Conservation (phyloP, 2,888 invertebrate species). For the Oxytorus armatus region DNA sequence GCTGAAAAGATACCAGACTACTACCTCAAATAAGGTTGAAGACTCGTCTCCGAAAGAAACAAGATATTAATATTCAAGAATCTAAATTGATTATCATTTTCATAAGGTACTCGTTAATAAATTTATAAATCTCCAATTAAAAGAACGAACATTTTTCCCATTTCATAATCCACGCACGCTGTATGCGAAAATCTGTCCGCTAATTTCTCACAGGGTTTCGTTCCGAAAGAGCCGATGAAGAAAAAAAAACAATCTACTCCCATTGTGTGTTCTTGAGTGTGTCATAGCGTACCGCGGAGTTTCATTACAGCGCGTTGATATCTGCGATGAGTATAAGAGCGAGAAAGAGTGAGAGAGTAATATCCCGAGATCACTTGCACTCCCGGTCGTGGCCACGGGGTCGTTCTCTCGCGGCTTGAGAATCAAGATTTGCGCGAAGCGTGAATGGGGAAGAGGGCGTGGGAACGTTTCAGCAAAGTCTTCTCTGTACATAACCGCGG, state of each 20-base stretch:
- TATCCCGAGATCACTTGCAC: conserved; percentile 60
- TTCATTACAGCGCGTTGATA: conserved; percentile 49
- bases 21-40: too few relatives aligned
- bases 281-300: conserved; percentile 45
- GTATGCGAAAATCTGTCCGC: conserved; percentile 53
- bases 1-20: too few relatives aligned
- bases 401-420: conserved; percentile 68
- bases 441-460: conserved; percentile 83
- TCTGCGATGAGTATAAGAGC: too few relatives aligned
- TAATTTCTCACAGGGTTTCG: conserved; percentile 45
- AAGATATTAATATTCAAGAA: too few relatives aligned
- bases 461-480: conserved; percentile 79
- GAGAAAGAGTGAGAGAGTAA: conserved; percentile 37
- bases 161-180: neutral
- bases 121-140: too few relatives aligned
- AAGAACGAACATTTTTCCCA: too few relatives aligned
- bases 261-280: conserved; percentile 32
- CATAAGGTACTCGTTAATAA: too few relatives aligned
- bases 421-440: conserved; percentile 82
- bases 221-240: conserved; percentile 9
- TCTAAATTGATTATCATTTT: too few relatives aligned
- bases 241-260: conserved; percentile 38
- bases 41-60: too few relatives aligned
- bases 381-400: conserved; percentile 57
- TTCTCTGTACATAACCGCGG: conserved; percentile 76